Evolutionary conservation across 1,140 invertebrate species (phyloP).

Genomic region (Brachionus angularis): DNA sequence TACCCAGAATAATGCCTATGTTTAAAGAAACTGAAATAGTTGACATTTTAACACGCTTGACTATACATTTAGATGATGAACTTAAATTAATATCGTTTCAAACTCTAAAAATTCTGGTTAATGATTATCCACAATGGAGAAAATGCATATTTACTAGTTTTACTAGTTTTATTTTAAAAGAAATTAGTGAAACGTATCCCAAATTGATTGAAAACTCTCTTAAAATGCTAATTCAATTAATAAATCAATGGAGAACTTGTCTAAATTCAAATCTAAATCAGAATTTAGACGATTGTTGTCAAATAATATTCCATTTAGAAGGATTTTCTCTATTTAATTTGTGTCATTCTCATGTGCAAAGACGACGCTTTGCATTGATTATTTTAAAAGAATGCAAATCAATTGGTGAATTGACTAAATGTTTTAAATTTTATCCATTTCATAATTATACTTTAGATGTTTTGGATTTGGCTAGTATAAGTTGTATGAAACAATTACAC

Average conservation of each 20-base stretch:
- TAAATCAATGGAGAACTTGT: constrained; percentile 86
- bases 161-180: constrained; percentile 86
- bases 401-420: constrained; percentile 7
- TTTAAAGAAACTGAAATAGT: constrained; percentile 89
- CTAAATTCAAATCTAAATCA: constrained; percentile 53
- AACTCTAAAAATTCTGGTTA: constrained; percentile 86
- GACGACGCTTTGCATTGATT: constrained; percentile 2
- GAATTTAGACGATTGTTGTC: constrained; percentile 37
- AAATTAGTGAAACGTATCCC: constrained; percentile 80
- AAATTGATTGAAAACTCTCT: constrained; percentile 89
- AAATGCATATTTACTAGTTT: constrained; percentile 83
- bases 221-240: constrained; percentile 81
- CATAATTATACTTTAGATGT: constrained; percentile 26
- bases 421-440: constrained; percentile 2
- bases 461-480: neutral
- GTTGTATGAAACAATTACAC: neutral
- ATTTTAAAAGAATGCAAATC: constrained; percentile 30
- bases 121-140: constrained; percentile 93
- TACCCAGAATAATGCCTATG: constrained; percentile 90
- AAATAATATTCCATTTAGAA: constrained; percentile 33
- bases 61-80: constrained; percentile 70
- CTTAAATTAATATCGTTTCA: constrained; percentile 76
- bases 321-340: constrained; percentile 25
- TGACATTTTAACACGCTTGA: constrained; percentile 81
- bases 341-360: constrained; percentile 1